These are phyloP conservation scores for Steatornis caripensis DNA, from an alignment of 2,113 vertebrate genomes.

Conservation along the genomic window DNA sequence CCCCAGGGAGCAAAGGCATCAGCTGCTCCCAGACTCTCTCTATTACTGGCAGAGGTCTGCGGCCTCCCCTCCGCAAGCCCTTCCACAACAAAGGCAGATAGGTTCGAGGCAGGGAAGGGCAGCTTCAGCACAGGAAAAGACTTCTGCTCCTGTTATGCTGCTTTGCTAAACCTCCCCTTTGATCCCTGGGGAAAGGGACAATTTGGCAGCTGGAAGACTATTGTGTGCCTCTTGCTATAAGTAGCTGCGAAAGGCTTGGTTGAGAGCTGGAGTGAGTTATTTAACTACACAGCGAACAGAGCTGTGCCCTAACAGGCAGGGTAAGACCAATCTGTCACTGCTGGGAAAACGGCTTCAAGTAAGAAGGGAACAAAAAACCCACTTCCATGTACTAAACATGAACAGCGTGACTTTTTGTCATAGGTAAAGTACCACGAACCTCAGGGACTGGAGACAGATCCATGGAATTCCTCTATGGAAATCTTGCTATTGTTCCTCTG, in stretches of 20 bases:
- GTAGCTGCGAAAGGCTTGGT: not conserved
- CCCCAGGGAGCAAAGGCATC: not conserved
- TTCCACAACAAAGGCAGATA: not conserved
- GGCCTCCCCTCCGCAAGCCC: not conserved
- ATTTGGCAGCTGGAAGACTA: constrained; percentile 36
- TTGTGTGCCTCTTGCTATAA: constrained; percentile 14
- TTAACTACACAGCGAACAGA: not conserved
- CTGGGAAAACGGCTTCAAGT: not conserved
- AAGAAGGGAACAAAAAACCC: not conserved
- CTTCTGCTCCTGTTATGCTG: not conserved
- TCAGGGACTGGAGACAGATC: not conserved
- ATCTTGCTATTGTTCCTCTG: not conserved
- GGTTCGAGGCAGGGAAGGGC: constrained; percentile 26
- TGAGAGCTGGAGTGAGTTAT: not conserved
- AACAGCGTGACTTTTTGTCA: not conserved
- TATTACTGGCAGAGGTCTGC: not conserved
- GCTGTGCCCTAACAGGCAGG: not conserved
- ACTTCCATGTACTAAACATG: not conserved
- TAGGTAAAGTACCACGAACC: not conserved
- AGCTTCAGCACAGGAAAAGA: constrained; percentile 35
- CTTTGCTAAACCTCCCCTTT: constrained; percentile 6
- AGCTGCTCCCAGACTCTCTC: not conserved
- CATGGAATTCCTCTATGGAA: not conserved
- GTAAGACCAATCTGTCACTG: not conserved
- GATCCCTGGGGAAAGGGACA: constrained; percentile 49